Conservation (phyloP, 2,797 vertebrate genomes). For the Rhynchonycteris naso region DNA sequence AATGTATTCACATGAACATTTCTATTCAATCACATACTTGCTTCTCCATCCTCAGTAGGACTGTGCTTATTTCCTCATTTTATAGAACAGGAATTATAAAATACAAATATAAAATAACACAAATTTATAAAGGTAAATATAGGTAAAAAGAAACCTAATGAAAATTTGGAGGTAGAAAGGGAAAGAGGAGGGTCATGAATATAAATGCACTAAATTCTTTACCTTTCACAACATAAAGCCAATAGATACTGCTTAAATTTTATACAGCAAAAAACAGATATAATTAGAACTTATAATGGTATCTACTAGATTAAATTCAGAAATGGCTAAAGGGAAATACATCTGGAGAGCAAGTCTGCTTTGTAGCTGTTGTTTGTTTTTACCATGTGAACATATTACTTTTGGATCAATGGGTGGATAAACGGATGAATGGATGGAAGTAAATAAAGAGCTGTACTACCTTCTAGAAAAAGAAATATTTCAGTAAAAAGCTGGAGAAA, state of each 20-base stretch:
- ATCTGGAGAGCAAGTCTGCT: neutral
- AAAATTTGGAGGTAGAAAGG: neutral
- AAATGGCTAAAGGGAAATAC: neutral
- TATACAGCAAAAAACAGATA: neutral
- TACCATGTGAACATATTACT: neutral
- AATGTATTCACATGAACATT: neutral
- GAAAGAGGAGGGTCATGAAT: neutral
- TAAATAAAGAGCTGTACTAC: neutral
- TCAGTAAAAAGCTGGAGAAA: neutral
- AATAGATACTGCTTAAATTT: neutral
- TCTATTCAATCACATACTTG: neutral
- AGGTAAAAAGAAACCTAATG: neutral
- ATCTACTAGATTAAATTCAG: neutral
- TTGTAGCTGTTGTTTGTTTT: constrained; percentile 33
- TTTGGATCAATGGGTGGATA: neutral
- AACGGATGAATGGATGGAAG: neutral
- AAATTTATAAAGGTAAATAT: neutral
- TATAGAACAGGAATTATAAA: constrained; percentile 12
- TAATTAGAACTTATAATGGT: neutral
- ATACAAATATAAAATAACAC: neutral
- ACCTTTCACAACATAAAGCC: neutral
- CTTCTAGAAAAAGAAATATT: neutral
- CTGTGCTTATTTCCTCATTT: neutral
- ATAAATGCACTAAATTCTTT: neutral
- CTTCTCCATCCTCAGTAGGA: neutral